These are phyloP conservation scores for Allophyes oxyacanthae DNA, from an alignment of 2,888 invertebrate genomes.

Conservation along the genomic window DNA sequence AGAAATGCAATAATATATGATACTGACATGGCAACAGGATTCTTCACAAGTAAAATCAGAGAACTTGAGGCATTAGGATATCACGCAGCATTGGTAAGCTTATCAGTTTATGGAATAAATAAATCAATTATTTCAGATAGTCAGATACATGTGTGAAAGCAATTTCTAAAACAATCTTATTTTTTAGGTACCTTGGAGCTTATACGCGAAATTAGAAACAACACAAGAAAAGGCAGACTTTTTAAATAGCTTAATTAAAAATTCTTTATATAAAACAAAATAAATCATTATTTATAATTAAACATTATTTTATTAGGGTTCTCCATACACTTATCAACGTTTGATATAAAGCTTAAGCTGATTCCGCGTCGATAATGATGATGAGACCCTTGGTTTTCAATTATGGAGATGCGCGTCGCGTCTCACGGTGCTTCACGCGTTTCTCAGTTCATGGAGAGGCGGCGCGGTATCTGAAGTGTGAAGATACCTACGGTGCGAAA, in stretches of 20 bases:
- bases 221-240: conserved; percentile 72
- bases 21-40: conserved; percentile 87
- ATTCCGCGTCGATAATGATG: too few species aligned
- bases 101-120: neutral
- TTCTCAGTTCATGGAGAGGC: too few species aligned
- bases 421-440: too few species aligned
- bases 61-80: conserved; percentile 91
- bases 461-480: too few species aligned
- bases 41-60: conserved; percentile 89
- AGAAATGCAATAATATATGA: conserved; percentile 90
- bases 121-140: too few species aligned
- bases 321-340: too few species aligned
- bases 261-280: conserved; percentile 58
- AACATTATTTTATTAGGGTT: neutral
- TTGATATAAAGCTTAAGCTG: too few species aligned
- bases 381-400: too few species aligned
- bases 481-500: too few species aligned
- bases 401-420: too few species aligned
- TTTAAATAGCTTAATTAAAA: conserved; percentile 69
- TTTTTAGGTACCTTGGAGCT: conserved; percentile 87
- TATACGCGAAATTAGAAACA: conserved; percentile 75
- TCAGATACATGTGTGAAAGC: too few species aligned
- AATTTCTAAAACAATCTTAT: conserved; percentile 15
- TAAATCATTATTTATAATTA: conserved; percentile 28
- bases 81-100: conserved; percentile 87